phyloP scores from a whole-genome alignment of 1,140 invertebrate species.

The Drosophila tsacasi region DNA sequence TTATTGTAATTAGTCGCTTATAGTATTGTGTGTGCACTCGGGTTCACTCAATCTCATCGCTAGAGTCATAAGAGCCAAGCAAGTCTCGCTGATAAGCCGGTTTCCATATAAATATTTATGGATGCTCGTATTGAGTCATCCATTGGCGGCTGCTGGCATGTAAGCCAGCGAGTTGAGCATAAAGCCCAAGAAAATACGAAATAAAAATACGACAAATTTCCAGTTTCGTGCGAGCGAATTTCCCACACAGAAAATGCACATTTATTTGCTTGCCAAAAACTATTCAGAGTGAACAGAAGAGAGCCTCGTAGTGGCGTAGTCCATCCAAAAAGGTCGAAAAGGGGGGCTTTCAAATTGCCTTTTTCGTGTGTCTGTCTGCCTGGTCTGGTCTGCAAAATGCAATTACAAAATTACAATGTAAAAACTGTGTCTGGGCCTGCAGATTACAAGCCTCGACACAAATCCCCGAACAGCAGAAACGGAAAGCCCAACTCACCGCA shows the following conservation, averaged over 20 bases:
- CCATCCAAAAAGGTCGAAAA: conserved; percentile 51
- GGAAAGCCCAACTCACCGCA: conserved; percentile 58
- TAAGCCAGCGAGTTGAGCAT: conserved; percentile 5
- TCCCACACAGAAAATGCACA: conserved; percentile 61
- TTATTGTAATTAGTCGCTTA: conserved; percentile 57
- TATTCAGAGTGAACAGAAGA: conserved; percentile 13
- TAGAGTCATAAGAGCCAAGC: conserved; percentile 9
- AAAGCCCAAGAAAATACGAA: conserved; percentile 8
- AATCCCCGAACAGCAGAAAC: conserved; percentile 48
- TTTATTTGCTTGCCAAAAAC: conserved; percentile 37
- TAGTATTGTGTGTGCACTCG: conserved; percentile 22
- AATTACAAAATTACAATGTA: conserved; percentile 81
- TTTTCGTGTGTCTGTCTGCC: conserved; percentile 42
- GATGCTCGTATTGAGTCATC: conserved; percentile 32
- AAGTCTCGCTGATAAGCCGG: conserved; percentile 51
- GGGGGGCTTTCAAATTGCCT: conserved; percentile 39
- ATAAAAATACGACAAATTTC: conserved; percentile 38
- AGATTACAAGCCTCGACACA: conserved; percentile 67
- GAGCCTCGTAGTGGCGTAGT: conserved; percentile 2
- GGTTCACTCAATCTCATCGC: conserved; percentile 23
- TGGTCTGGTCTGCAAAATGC: conserved; percentile 53
- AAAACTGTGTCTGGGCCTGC: conserved; percentile 61
- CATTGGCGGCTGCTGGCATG: conserved; percentile 2
- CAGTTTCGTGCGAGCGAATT: conserved; percentile 37
- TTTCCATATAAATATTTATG: conserved; percentile 41